Conservation (phyloP, 2,113 vertebrate genomes). For the Sceloporus tristichus region DNA sequence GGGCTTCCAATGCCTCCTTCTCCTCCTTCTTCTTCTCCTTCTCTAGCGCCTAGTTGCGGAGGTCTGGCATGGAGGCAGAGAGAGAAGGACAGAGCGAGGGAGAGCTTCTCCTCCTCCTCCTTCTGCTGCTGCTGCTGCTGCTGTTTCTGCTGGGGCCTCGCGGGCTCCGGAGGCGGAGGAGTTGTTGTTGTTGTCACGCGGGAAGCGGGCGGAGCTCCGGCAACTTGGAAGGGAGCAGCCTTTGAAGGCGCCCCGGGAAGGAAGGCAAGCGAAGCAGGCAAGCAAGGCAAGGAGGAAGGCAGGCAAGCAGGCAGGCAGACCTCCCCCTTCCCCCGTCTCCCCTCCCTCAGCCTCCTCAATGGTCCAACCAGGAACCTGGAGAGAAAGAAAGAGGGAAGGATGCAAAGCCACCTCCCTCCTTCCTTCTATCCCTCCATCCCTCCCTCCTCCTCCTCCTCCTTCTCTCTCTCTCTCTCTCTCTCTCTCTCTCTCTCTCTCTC, state of each 20-base stretch:
- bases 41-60: too few relatives aligned
- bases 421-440: too few relatives aligned
- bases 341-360: conserved; percentile 76
- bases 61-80: too few relatives aligned
- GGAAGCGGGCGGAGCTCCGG: conserved; percentile 91
- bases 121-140: too few relatives aligned
- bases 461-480: neutral
- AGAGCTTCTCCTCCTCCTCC: too few relatives aligned
- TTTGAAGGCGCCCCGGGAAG: conserved; percentile 85
- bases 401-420: neutral
- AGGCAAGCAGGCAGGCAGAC: fast-evolving
- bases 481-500: neutral
- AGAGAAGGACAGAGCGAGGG: too few relatives aligned
- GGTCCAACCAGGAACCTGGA: conserved; percentile 81
- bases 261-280: fast-evolving
- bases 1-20: too few relatives aligned
- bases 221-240: conserved; percentile 88
- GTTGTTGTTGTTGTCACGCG: conserved; percentile 99
- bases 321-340: too few relatives aligned
- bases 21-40: too few relatives aligned
- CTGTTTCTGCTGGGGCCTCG: conserved; percentile 41
- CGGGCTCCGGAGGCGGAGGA: conserved; percentile 89
- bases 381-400: neutral
- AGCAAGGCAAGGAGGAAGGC: fast-evolving
- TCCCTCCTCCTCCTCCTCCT: too few relatives aligned